Base-by-base conservation (phyloP, 2,797 vertebrate species). In the Loriculus beryllinus region DNA sequence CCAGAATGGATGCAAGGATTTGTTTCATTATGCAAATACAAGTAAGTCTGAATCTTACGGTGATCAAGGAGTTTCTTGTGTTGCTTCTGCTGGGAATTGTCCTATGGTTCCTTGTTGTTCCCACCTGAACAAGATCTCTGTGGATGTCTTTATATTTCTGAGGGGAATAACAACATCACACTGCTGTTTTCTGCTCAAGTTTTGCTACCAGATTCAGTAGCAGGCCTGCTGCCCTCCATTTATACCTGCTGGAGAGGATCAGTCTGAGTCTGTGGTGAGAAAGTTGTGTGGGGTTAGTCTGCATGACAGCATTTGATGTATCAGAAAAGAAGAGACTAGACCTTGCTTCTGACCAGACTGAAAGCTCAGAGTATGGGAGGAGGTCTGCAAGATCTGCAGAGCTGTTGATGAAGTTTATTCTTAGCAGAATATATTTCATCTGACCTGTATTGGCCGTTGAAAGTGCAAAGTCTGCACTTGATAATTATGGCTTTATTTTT, bases 11-110 rank as follows among this genome's bases (percentile, higher is more conserved):
- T 87, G 49, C 45, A 57, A 72, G 51, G n/a, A 80, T 88, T 94
- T 89, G 45, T 82, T 93, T 82, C 62, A 17, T 89, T 94, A 77
- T 75, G 69, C 54, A 87, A 87, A 80, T 49, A 64, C 28, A 92
- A 85, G 88, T 92, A 92, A 92, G 80, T 77, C 69, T 64, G 45
- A 78, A 80, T 81, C 54, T 86, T 25, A 17, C n/a, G 39, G 45
- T 37, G 40, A 71, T 91, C 26, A 88, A 84, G 37, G n/a, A 78
- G 59, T 60, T 79, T 77, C 82, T 79, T 82, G 33, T 48, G 11
- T 85, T 87, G 37, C 19, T 87, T 74, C 84, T 82, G 17, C 35
- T 64, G 54, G 56, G 57, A 70, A 57, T 62, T 77, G 39, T 57
- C 62, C n/a, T 78, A 78, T 59, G 31, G 10, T 63, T 82, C 35